Evolutionary conservation across 2,113 vertebrate genomes (phyloP).

Genomic region (Callaeas wilsoni): DNA sequence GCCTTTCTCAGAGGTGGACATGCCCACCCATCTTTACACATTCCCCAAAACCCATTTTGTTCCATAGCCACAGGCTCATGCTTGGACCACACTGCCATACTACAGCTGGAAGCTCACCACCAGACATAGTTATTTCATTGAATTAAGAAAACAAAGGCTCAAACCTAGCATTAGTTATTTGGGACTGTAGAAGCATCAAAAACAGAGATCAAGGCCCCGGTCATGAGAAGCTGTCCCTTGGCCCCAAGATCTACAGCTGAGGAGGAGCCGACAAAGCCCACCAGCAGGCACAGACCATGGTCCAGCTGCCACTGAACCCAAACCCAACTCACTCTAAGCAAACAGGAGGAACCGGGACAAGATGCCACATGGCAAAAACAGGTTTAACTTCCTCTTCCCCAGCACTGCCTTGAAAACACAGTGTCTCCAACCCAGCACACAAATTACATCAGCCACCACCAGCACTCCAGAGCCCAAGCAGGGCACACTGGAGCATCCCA

Average conservation of each 20-base stretch:
- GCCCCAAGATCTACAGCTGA: background rate
- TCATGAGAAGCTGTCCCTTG: background rate
- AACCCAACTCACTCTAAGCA: background rate
- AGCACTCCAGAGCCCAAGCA: no score
- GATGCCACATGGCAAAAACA: background rate
- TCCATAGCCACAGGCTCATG: rapidly evolving
- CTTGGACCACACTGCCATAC: rapidly evolving
- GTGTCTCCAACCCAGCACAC: background rate
- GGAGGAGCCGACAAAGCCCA: background rate
- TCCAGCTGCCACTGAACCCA: rapidly evolving
- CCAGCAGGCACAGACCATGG: rapidly evolving
- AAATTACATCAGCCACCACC: background rate
- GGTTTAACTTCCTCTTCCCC: background rate
- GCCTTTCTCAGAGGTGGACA: background rate
- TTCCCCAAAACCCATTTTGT: background rate
- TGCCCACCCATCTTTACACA: background rate
- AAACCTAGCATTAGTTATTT: background rate
- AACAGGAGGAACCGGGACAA: background rate
- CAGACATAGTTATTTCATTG: rapidly evolving
- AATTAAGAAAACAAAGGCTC: background rate
- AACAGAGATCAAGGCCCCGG: background rate
- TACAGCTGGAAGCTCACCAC: background rate
- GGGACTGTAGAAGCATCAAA: background rate
- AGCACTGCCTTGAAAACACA: rapidly evolving
- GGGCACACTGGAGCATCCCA: rapidly evolving